Evolutionary conservation across 2,113 vertebrate species (phyloP).

Genomic region (Tursiops truncatus): DNA sequence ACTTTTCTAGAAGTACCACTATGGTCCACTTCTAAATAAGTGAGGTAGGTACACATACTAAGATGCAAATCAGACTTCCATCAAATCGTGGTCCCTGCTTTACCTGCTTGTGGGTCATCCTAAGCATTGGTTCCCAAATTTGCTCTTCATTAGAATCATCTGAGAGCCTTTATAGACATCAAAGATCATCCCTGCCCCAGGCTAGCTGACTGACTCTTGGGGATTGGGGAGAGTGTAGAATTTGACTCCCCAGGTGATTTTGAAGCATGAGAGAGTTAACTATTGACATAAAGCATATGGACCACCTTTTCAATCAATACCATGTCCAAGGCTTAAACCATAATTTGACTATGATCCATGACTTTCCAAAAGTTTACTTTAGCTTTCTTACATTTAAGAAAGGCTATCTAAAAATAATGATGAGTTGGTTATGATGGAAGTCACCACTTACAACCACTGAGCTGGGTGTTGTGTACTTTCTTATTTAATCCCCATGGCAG

Average conservation of each 20-base stretch:
- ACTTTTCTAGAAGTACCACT: neutral
- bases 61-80: neutral
- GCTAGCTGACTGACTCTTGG: neutral
- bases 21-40: neutral
- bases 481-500: neutral
- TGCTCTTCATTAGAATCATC: neutral
- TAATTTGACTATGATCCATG: neutral
- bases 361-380: neutral
- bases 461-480: neutral
- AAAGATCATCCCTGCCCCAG: neutral
- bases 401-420: neutral
- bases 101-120: too few relatives aligned
- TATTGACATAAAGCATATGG: neutral
- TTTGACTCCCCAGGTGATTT: neutral
- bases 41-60: neutral
- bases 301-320: neutral
- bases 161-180: neutral
- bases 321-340: neutral
- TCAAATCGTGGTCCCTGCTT: neutral
- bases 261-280: neutral
- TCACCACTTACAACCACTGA: neutral
- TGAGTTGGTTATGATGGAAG: neutral
- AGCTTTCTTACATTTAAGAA: neutral
- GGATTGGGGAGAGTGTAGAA: neutral
- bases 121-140: neutral